Conservation (phyloP, 2,888 invertebrate species). For the Lydus trimaculatus region DNA sequence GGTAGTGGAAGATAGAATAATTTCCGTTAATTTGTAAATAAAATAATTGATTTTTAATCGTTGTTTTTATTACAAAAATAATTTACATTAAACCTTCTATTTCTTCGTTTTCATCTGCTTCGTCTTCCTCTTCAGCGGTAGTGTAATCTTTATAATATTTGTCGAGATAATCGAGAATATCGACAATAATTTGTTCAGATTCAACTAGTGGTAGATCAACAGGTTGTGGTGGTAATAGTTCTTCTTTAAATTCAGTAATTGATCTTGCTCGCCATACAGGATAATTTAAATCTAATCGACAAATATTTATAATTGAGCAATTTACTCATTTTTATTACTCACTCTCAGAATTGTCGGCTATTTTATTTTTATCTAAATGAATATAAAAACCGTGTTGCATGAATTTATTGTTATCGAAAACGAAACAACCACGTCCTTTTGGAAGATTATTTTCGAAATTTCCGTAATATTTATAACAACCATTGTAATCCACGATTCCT, state of each 20-base stretch:
- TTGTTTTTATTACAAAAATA: background rate
- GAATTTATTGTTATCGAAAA: constrained; percentile 76
- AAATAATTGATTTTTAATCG: background rate
- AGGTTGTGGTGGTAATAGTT: constrained; percentile 75
- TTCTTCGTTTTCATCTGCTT: constrained; percentile 51
- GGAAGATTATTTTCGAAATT: constrained; percentile 75
- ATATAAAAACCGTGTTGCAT: constrained; percentile 79
- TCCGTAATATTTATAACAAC: constrained; percentile 73
- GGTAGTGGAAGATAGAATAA: constrained; percentile 52
- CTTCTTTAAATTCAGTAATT: constrained; percentile 71
- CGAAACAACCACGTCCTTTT: constrained; percentile 77
- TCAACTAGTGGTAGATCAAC: constrained; percentile 71
- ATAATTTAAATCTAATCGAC: constrained; percentile 11
- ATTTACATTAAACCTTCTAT: constrained; percentile 27
- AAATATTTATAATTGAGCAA: background rate
- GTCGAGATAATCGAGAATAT: constrained; percentile 61
- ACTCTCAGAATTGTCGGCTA: constrained; percentile 47
- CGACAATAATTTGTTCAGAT: constrained; percentile 65
- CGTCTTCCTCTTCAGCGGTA: constrained; percentile 54
- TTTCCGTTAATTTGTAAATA: constrained; percentile 23
- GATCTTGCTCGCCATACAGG: constrained; percentile 73
- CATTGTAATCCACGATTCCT: constrained; percentile 72
- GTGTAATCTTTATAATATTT: constrained; percentile 61
- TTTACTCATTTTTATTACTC: background rate
- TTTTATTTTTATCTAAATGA: constrained; percentile 59